Evolutionary conservation across 2,888 invertebrate genomes (phyloP), one percentile per base, ranked within the genome.

Genomic region (Drosophila mercatorum): DNA sequence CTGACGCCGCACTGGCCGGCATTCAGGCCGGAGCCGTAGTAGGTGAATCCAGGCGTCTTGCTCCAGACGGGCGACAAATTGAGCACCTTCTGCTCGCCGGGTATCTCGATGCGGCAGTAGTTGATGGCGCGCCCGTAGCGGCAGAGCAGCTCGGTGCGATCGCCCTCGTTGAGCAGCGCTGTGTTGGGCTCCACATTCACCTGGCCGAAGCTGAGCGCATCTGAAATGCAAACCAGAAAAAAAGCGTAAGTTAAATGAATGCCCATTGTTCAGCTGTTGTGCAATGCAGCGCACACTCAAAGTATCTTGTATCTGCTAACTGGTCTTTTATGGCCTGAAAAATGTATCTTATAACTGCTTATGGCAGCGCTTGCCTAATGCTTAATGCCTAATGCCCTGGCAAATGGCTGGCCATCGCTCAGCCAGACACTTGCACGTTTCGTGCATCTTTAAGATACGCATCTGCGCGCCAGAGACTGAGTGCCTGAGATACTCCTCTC

Each of bases 1-100:
- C 93, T 94, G 5, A 95, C 95, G 2, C 97, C 97, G 83, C 97
- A 97, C 79, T 96, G 95, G 0, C 97, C 96, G 2, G 92, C 91
- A 88, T 94, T 92, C 11, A 94, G 80, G 5, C 95, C 95, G 47
- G 93, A 88, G 0, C 95, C 95, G 7, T 89, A 91, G 81, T 95
- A 95, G 0, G 93, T 91, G 38, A 94, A 93, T n/a, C 94, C 94
- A 0, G 93, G 94, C 7, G 88, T 88, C 82, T 90, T 91, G 74
- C 83, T 89, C 90, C 91, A 91, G 0, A 92, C 93, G 55, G 93
- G 92, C 11, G 95, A 95, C 53, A 94, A 89, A 88, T 94, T 94
- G 62, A 93, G 87, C 0, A 91, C 91, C 78, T 93, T 91, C 67
- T 81, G 81, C 78, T 93, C 91, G 34, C 94, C 94, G 10, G 94